Conservation (phyloP, 2,888 invertebrate species). For the Caenorhabditis plicata region DNA sequence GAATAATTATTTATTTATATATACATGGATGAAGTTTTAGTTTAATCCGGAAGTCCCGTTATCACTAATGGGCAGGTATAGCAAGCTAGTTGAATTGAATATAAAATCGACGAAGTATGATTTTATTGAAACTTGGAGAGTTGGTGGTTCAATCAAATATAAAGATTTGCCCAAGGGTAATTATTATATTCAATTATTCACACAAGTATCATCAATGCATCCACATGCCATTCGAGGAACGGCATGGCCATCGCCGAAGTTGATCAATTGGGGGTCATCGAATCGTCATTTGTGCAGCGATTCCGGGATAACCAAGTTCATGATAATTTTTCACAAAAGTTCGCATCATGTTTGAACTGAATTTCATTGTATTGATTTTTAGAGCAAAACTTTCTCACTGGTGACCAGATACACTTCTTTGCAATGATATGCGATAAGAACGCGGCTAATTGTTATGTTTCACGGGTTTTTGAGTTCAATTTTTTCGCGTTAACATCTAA, state of each 20-base stretch:
- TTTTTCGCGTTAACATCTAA: too few relatives aligned
- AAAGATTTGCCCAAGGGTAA: conserved; percentile 5
- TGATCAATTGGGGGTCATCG: conserved; percentile 14
- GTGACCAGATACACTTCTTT: conserved; percentile 4
- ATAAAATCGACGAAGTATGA: conserved; percentile 6
- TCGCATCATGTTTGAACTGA: too few relatives aligned
- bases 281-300: not conserved
- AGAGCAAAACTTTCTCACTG: conserved; percentile 1
- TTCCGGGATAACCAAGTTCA: conserved; percentile 5
- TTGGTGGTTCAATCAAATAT: conserved; percentile 11
- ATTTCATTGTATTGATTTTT: too few relatives aligned
- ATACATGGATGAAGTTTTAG: too few relatives aligned
- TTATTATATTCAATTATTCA: conserved; percentile 10
- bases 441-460: not conserved
- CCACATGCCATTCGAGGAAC: conserved; percentile 2
- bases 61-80: too few relatives aligned
- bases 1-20: too few relatives aligned
- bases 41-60: too few relatives aligned
- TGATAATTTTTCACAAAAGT: conserved; percentile 10
- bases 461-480: too few relatives aligned
- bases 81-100: too few relatives aligned
- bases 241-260: not conserved
- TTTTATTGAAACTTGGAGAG: conserved; percentile 19
- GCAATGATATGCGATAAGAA: not conserved
- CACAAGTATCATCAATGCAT: conserved; percentile 15